Evolutionary conservation across 1,140 invertebrate species (phyloP).

Genomic region (Xylocopa sonorina): DNA sequence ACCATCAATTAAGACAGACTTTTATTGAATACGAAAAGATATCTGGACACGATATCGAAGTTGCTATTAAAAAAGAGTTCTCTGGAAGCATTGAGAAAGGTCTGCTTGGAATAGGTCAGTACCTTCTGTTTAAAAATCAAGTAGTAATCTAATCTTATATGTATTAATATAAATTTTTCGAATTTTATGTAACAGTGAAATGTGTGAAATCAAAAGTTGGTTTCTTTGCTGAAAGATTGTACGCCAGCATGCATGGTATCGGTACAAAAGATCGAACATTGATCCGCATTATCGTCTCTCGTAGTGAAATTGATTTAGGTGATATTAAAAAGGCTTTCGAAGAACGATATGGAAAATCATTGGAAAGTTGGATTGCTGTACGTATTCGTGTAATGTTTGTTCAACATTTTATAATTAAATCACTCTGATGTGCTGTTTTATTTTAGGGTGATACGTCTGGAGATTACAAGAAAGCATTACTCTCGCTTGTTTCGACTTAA

Average conservation of each 20-base stretch:
- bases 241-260: constrained; percentile 94
- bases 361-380: constrained; percentile 92
- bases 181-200: constrained; percentile 85
- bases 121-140: constrained; percentile 67
- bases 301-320: constrained; percentile 95
- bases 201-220: constrained; percentile 95
- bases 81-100: constrained; percentile 86
- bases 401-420: neutral
- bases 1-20: constrained; percentile 85
- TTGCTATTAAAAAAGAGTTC: constrained; percentile 88
- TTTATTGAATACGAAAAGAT: constrained; percentile 85
- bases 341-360: constrained; percentile 91
- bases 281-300: constrained; percentile 94
- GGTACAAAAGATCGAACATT: constrained; percentile 95
- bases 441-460: constrained; percentile 93
- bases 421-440: neutral
- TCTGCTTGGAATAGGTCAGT: constrained; percentile 85
- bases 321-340: constrained; percentile 95
- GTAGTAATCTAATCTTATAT: neutral
- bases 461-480: constrained; percentile 94
- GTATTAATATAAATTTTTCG: neutral
- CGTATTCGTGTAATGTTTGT: constrained; percentile 76
- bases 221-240: constrained; percentile 95
- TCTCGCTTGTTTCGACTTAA: constrained; percentile 89
- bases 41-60: constrained; percentile 86